Evolutionary conservation across 2,888 invertebrate species (phyloP), one percentile per base, ranked within the genome.

Genomic region (Philhelius pedissequus): DNA sequence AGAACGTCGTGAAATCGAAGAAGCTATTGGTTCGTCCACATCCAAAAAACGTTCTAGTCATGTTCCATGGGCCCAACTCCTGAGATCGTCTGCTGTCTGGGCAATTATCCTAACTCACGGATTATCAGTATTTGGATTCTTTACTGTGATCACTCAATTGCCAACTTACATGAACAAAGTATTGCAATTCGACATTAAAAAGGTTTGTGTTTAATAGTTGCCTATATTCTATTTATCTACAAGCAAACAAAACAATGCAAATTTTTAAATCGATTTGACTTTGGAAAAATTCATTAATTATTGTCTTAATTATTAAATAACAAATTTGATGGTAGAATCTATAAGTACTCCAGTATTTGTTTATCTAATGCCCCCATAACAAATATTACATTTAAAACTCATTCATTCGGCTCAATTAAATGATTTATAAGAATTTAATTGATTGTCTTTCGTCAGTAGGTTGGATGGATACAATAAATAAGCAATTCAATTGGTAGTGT

Each of bases 141-240:
- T 97, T 92, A 97, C 96, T 11, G 95, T 97, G 35, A 95, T 97
- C 87, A 96, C 97, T 92, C 97, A 97, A 89, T 93, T 97, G 88
- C 97, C 97, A 6, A 96, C 96, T 1, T 97, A 96, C 91, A 96
- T 97, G 94, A 95, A 96, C 90, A 94, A 94, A 89, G 96, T 97
- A 86, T 92, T 97, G 64, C 92, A 94, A 86, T 96, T 94, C 88
- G 93, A 95, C 88, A 96, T 97, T 88, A 96, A 97, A 92, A 93
- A 94, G 91, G 95, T 95, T 88, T 92, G 92, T 91, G 18, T 18
- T 43, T 18, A 1, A 9, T 8, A 8, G 0, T 0, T 15, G 13
- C 25, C 22, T 6, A 48, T 38, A 2, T 9, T 8, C 9, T 9
- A 18, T 40, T 6, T 35, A 13, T 43, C 9, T n/a, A n/a, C 32